Percentiles rank a stretch among this genome's conserved stretches.
phyloP scores from a whole-genome alignment of 2,797 vertebrate genomes.

The Emys orbicularis region DNA sequence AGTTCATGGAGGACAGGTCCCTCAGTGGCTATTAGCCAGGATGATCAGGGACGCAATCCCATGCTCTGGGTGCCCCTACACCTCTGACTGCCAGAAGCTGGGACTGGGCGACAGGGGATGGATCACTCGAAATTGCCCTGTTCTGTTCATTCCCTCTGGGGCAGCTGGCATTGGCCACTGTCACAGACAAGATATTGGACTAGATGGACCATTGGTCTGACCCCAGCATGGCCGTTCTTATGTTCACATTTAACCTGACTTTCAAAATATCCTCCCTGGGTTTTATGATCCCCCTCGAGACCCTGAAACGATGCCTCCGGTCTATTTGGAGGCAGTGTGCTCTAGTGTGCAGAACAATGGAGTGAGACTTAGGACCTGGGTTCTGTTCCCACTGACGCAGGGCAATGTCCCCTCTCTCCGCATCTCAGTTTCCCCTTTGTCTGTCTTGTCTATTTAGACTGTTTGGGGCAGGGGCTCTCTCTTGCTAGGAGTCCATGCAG shows the following conservation, averaged over 20 bases:
- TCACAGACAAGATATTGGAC: neutral
- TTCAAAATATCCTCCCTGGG: neutral
- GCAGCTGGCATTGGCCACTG: neutral
- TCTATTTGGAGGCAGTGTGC: neutral
- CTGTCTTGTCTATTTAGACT: neutral
- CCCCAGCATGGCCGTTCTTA: neutral
- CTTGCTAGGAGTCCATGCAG: neutral
- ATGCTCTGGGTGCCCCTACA: neutral
- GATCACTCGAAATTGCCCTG: neutral
- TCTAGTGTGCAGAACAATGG: neutral
- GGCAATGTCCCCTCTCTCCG: neutral
- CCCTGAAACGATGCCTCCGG: too few species aligned
- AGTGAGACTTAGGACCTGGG: neutral
- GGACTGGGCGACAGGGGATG: neutral
- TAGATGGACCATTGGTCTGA: neutral
- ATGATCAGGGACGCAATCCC: neutral
- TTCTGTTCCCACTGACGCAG: neutral
- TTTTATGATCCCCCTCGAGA: neutral
- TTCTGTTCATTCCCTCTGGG: neutral
- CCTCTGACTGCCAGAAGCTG: neutral
- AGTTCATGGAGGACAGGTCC: neutral
- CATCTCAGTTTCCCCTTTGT: neutral
- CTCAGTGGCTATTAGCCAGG: neutral
- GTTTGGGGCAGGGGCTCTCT: neutral
- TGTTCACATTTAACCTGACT: neutral